These are phyloP conservation scores for Hypomecis atomaria DNA, from an alignment of 2,888 invertebrate genomes.

Conservation along the genomic window DNA sequence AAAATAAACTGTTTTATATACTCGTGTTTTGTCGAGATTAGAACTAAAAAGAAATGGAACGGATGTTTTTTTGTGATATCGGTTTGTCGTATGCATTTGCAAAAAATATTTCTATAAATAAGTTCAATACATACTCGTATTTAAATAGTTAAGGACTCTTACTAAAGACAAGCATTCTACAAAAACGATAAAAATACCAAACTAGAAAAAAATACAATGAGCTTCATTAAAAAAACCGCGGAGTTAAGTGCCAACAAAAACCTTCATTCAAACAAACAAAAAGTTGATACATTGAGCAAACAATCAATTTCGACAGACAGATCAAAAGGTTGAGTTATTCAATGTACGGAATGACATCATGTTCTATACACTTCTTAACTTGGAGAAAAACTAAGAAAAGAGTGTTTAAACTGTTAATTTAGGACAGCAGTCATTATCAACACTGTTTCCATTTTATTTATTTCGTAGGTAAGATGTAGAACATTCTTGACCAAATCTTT, in stretches of 20 bases:
- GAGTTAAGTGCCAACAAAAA: slow-evolving; percentile 19
- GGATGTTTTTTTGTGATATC: too few relatives aligned
- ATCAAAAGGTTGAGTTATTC: slow-evolving; percentile 22
- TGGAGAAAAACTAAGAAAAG: neutral
- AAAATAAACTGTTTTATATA: too few relatives aligned
- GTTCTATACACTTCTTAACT: neutral
- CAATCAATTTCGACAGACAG: slow-evolving; percentile 35
- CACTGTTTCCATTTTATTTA: too few relatives aligned
- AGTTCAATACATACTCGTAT: too few relatives aligned
- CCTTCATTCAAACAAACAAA: slow-evolving; percentile 39
- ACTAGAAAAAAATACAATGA: neutral
- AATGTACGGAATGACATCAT: slow-evolving; percentile 15
- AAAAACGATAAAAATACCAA: neutral
- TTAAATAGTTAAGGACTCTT: too few relatives aligned
- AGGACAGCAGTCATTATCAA: too few relatives aligned
- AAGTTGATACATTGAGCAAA: slow-evolving; percentile 44
- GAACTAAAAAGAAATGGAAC: too few relatives aligned
- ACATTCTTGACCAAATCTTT: too few relatives aligned
- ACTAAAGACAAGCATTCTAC: neutral
- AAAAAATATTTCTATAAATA: too few relatives aligned
- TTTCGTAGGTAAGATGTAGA: too few relatives aligned
- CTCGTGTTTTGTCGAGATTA: too few relatives aligned
- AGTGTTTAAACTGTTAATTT: slow-evolving; percentile 9
- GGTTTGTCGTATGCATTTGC: too few relatives aligned
- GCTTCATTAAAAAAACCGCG: neutral